Evolutionary conservation across 2,113 vertebrate genomes (phyloP).

Genomic region (Polypterus bichir): DNA sequence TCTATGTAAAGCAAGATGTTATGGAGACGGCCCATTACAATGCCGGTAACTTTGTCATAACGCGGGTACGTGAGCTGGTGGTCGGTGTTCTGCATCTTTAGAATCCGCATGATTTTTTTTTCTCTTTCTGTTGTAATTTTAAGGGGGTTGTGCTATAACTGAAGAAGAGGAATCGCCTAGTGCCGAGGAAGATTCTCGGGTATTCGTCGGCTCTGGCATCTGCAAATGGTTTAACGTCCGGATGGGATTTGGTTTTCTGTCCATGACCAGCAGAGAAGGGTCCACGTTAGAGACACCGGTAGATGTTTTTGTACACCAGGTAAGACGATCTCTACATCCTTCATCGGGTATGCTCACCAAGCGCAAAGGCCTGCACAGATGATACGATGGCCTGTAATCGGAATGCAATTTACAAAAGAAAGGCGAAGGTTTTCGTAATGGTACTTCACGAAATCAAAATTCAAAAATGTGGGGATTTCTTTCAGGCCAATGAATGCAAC

Average conservation of each 20-base stretch:
- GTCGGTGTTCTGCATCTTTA: background rate
- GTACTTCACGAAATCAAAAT: no score
- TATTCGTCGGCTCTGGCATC: constrained; percentile 66
- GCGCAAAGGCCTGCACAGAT: no score
- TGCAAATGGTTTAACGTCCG: constrained; percentile 98
- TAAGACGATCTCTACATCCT: constrained; percentile 31
- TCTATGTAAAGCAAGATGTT: background rate
- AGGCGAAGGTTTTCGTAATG: no score
- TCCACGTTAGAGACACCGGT: constrained; percentile 73
- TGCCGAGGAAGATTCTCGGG: constrained; percentile 47
- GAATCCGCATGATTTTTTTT: background rate
- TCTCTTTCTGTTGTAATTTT: constrained; percentile 5
- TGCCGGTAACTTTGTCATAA: no score
- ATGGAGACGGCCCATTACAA: background rate
- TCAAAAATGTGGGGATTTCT: no score
- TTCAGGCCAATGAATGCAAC: no score
- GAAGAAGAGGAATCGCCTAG: constrained; percentile 65
- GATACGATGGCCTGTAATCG: no score
- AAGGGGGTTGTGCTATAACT: constrained; percentile 68
- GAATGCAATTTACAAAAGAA: no score
- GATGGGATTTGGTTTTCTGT: constrained; percentile 96
- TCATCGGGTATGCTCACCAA: no score
- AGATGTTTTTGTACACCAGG: constrained; percentile 98
- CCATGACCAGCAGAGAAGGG: constrained; percentile 84
- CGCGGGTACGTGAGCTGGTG: background rate